Percentiles rank a stretch among this genome's conserved stretches.
These are phyloP conservation scores for Fulica atra DNA, from an alignment of 2,113 vertebrate species.

Conservation along the genomic window DNA sequence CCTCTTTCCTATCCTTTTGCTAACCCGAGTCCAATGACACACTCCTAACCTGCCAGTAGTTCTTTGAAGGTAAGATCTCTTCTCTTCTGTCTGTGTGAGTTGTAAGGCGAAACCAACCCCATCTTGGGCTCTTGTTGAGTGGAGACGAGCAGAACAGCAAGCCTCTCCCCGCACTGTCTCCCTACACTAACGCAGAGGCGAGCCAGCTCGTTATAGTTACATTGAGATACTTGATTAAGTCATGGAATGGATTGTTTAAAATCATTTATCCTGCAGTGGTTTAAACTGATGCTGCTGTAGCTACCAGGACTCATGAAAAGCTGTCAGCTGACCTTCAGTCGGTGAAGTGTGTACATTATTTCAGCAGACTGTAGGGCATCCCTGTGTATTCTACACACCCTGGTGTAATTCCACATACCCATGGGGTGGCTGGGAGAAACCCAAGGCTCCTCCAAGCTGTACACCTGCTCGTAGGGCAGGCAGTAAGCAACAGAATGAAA, in stretches of 20 bases:
- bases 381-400: neutral
- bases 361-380: neutral
- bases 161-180: neutral
- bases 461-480: neutral
- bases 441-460: neutral
- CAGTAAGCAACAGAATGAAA: neutral
- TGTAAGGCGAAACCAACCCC: slow-evolving; percentile 33
- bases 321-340: neutral
- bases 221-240: neutral
- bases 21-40: slow-evolving; percentile 77
- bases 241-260: neutral
- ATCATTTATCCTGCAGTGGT: neutral
- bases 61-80: slow-evolving; percentile 82
- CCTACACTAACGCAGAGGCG: neutral
- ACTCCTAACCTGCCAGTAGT: slow-evolving; percentile 77
- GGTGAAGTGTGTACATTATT: neutral
- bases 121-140: slow-evolving; percentile 21
- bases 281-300: neutral
- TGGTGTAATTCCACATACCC: accelerated
- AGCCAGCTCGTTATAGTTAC: neutral
- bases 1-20: slow-evolving; percentile 79
- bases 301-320: neutral
- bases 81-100: slow-evolving; percentile 77
- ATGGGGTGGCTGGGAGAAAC: neutral
- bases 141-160: neutral